Percentiles rank a stretch among this genome's conserved stretches.
Evolutionary conservation across 2,113 vertebrate genomes (phyloP).

Genomic region (Brachyhypopomus occidentalis): DNA sequence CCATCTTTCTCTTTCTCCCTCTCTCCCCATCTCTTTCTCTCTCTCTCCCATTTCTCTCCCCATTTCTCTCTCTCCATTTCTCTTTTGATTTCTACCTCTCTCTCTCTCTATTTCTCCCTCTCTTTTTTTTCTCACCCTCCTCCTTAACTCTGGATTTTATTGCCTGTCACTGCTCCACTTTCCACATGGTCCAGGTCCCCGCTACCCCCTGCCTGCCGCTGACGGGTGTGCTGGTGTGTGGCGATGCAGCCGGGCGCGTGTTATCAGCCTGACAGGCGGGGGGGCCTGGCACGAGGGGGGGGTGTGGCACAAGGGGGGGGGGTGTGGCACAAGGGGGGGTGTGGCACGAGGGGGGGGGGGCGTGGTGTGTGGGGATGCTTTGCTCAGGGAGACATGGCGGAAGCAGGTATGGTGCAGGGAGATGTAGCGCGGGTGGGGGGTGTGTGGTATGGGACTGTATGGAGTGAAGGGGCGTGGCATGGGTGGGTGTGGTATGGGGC

Average conservation of each 20-base stretch:
- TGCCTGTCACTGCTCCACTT: slow-evolving; percentile 1
- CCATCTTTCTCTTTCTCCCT: too few relatives aligned
- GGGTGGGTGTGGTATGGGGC: too few relatives aligned
- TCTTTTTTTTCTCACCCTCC: neutral
- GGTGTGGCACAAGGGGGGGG: neutral
- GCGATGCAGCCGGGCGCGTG: neutral
- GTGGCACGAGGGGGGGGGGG: slow-evolving; percentile 15
- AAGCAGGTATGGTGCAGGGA: too few relatives aligned
- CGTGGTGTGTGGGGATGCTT: too few relatives aligned
- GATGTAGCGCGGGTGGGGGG: too few relatives aligned
- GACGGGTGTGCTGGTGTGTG: slow-evolving; percentile 48
- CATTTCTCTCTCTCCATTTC: neutral
- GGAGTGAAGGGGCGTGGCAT: too few relatives aligned
- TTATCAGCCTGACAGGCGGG: slow-evolving; percentile 44
- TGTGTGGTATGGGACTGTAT: too few relatives aligned
- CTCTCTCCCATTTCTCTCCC: neutral
- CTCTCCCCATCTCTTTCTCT: neutral
- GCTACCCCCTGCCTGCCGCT: neutral
- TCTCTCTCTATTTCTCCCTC: neutral
- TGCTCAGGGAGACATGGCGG: too few relatives aligned
- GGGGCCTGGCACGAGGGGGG: slow-evolving; percentile 19
- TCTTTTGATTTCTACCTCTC: too few relatives aligned
- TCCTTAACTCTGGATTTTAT: slow-evolving; percentile 20
- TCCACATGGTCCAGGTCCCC: neutral
- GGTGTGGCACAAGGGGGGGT: slow-evolving; percentile 1